Conservation (phyloP, 92 coral and sea anemone genomes). For the Parazoanthus swiftii region DNA sequence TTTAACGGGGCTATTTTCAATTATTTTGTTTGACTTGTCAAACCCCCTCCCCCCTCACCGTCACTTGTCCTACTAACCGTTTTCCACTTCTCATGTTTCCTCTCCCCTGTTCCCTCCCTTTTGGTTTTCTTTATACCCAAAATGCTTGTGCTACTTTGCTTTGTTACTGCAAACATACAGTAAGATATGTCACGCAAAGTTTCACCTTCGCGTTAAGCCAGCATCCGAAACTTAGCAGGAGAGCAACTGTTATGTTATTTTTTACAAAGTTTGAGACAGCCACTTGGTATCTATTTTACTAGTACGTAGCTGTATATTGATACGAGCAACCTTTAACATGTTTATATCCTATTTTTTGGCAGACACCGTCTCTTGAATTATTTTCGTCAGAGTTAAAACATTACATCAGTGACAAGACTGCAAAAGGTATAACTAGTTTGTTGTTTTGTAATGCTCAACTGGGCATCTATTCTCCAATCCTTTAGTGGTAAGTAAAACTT, state of each 20-base stretch:
- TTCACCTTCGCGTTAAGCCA: background rate
- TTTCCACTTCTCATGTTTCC: background rate
- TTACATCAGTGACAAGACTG: conserved; percentile 53
- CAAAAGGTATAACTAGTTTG: conserved; percentile 48
- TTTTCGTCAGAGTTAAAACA: conserved; percentile 54
- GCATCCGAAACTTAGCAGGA: too few relatives aligned
- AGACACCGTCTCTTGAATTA: conserved; percentile 63
- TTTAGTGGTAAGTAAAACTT: background rate
- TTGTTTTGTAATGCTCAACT: background rate
- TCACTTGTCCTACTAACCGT: background rate
- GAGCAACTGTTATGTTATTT: too few relatives aligned
- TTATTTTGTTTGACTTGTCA: background rate
- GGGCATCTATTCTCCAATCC: too few relatives aligned
- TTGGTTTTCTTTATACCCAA: too few relatives aligned
- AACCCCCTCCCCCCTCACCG: background rate
- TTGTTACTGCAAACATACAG: too few relatives aligned
- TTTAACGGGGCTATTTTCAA: background rate
- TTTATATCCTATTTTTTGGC: conserved; percentile 19
- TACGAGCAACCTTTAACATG: background rate
- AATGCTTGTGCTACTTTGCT: too few relatives aligned
- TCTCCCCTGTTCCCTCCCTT: background rate
- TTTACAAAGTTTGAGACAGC: too few relatives aligned
- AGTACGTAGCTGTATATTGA: background rate
- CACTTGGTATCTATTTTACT: background rate
- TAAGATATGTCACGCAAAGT: too few relatives aligned